These are phyloP conservation scores for Cheilosia pagana DNA, from an alignment of 2,888 invertebrate genomes.

Conservation along the genomic window DNA sequence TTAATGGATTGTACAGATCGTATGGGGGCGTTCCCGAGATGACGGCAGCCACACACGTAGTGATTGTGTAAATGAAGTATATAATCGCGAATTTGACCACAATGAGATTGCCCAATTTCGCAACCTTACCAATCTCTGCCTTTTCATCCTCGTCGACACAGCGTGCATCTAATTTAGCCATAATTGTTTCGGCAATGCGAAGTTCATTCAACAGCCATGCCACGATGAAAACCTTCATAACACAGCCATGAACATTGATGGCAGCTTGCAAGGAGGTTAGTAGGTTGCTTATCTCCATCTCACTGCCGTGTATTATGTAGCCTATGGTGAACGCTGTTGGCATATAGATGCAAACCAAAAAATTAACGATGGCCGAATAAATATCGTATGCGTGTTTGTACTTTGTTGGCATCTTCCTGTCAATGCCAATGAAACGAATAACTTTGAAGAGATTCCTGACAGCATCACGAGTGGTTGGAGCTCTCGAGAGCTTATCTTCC, in stretches of 20 bases:
- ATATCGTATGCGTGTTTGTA: constrained; percentile 57
- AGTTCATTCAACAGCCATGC: constrained; percentile 63
- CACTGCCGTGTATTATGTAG: constrained; percentile 57
- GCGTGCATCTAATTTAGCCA: constrained; percentile 76
- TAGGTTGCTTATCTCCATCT: constrained; percentile 67
- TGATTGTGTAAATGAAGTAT: constrained; percentile 73
- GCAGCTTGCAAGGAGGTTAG: constrained; percentile 75
- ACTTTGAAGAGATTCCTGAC: constrained; percentile 64
- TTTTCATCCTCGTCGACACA: constrained; percentile 69
- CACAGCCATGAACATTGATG: constrained; percentile 73
- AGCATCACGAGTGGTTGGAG: constrained; percentile 53
- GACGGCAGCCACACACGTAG: constrained; percentile 65
- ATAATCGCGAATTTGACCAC: constrained; percentile 71
- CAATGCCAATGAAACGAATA: constrained; percentile 71
- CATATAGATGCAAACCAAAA: constrained; percentile 61
- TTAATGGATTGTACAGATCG: constrained; percentile 66
- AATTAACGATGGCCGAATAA: constrained; percentile 59
- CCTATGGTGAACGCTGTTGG: constrained; percentile 73
- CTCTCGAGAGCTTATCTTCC: too few relatives aligned
- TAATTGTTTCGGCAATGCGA: constrained; percentile 51
- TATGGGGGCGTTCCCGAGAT: constrained; percentile 75
- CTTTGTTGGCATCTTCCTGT: constrained; percentile 49
- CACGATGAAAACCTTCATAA: constrained; percentile 67
- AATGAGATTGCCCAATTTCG: constrained; percentile 73
- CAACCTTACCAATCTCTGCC: constrained; percentile 52